Base-by-base conservation (phyloP, 2,797 vertebrate genomes). In the Nasua narica region DNA sequence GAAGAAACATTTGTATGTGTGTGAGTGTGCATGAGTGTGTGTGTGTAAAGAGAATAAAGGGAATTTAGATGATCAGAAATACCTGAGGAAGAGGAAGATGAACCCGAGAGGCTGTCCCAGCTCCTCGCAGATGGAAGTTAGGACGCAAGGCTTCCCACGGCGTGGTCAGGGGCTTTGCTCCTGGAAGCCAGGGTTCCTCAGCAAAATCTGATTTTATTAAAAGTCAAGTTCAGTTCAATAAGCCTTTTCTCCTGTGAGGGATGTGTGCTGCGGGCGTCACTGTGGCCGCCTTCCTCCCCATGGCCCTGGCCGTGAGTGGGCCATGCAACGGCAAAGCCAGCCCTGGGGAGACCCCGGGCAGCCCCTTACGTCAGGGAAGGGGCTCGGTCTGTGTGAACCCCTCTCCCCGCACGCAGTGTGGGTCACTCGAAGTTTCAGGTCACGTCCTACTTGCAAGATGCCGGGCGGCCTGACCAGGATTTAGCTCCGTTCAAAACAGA, bases 181-280 rank as follows among this genome's bases (percentile, higher is more conserved):
- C 13, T 6, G 69, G 32, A 43, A 12, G 4, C 13, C 8, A 12
- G 14, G 25, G 25, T 9, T 13, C 29, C 50, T 52, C 50, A 8
- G 7, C 14, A 10, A 12, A 56, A 10, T 1, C 3, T 18, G 1
- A 3, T 7, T 23, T 62, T 21, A 40, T 32, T 4, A 21, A 29
- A 2, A 2, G 3, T 12, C 19, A 14, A 27, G 2, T 1, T 25
- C 46, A 35, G n/a, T 3, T 50, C 56, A 25, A 11, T 2, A 2
- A 27, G 27, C 32, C 19, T 11, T 18, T 15, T 25, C 11, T 52
- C 54, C 69, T 9, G 5, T 15, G 56, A 67, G 37, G 48, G 32
- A 7, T 0, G 0, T 3, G 0, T 2, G 18, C 15, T 23, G 48
- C 4, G 3, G 40, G 6, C 40, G 18, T 16, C 6, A 0, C 21